phyloP scores from a whole-genome alignment of 2,888 invertebrate species.

The Leptinotarsa tumamoca region DNA sequence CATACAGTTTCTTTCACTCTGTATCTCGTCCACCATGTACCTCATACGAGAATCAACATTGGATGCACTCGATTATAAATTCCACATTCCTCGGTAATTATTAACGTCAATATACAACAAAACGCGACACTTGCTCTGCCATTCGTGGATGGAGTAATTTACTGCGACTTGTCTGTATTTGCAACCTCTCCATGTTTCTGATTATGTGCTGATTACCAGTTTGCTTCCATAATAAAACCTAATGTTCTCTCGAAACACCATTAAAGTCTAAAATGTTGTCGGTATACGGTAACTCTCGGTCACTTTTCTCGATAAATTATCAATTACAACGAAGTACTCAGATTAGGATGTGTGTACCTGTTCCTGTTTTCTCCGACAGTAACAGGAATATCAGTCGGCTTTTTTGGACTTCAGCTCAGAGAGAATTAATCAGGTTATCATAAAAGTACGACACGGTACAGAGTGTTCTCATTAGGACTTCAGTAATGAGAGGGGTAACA shows the following conservation, averaged over 20 bases:
- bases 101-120: constrained; percentile 17
- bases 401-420: background rate
- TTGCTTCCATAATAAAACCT: constrained; percentile 40
- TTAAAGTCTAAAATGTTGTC: constrained; percentile 41
- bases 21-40: background rate
- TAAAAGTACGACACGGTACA: too few species aligned
- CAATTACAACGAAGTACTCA: constrained; percentile 39
- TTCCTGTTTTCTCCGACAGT: background rate
- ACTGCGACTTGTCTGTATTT: constrained; percentile 41
- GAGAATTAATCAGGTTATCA: too few species aligned
- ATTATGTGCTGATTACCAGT: constrained; percentile 39
- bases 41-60: background rate
- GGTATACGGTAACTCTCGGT: constrained; percentile 42
- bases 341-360: constrained; percentile 23
- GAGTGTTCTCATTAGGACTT: too few species aligned
- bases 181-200: constrained; percentile 38
- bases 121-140: constrained; percentile 27
- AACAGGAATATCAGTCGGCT: background rate
- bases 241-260: constrained; percentile 39
- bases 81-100: constrained; percentile 24
- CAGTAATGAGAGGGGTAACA: too few species aligned
- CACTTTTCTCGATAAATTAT: constrained; percentile 43
- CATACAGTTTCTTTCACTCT: background rate
- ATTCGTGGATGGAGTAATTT: constrained; percentile 37
- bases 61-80: background rate